Conservation (phyloP, 2,888 invertebrate genomes). For the Tenthredo mesomela region DNA sequence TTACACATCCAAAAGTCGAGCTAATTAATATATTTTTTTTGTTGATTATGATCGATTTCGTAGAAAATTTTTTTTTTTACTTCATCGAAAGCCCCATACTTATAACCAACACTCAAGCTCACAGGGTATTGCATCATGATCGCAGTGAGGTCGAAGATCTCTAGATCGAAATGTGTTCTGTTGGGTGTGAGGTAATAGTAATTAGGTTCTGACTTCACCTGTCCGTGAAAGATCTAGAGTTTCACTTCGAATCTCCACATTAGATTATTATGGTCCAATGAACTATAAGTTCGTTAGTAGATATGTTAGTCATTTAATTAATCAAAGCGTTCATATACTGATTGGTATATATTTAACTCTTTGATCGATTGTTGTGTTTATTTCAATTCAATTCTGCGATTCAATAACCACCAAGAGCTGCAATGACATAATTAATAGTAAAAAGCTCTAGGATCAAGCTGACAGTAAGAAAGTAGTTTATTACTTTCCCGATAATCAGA, state of each 20-base stretch:
- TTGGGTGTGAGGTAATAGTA: not conserved
- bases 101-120: not conserved
- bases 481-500: not conserved
- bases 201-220: not conserved
- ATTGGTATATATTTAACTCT: not conserved
- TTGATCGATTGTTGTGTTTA: not conserved
- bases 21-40: not conserved
- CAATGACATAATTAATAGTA: not conserved
- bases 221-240: not conserved
- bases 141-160: slow-evolving; percentile 7
- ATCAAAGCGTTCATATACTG: not conserved
- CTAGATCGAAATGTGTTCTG: not conserved
- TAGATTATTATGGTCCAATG: not conserved
- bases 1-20: not conserved
- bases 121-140: not conserved
- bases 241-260: not conserved
- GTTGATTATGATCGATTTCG: not conserved
- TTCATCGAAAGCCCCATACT: not conserved
- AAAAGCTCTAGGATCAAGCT: not conserved
- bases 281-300: not conserved
- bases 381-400: not conserved
- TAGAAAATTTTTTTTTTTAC: not conserved
- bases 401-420: too few species aligned
- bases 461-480: slow-evolving; percentile 31
- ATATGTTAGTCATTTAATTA: not conserved